Conservation (phyloP, 2,888 invertebrate species). For the Drosophila kuntzei region DNA sequence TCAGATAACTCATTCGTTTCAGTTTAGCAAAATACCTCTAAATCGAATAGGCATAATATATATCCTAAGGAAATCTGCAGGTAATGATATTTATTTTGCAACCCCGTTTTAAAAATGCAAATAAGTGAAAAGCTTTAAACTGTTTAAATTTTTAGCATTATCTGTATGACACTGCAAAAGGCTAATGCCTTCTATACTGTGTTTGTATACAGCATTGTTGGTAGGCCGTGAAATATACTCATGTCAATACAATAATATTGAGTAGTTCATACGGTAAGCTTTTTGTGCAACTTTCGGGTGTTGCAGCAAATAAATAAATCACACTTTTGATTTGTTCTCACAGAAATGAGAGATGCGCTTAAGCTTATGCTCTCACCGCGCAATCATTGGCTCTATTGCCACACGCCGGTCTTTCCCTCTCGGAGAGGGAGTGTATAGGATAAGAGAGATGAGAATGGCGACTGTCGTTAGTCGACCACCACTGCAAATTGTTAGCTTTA, state of each 20-base stretch:
- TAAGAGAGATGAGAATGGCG: conserved; percentile 17
- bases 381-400: conserved; percentile 21
- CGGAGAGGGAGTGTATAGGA: conserved; percentile 8
- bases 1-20: not conserved
- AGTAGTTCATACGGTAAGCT: not conserved
- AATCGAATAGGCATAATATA: not conserved
- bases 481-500: conserved; percentile 62
- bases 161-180: not conserved
- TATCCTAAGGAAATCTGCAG: no score
- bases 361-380: conserved; percentile 33
- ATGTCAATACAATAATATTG: not conserved
- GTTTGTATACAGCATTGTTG: not conserved
- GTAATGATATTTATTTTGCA: no score
- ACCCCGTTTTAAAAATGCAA: not conserved
- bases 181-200: no score
- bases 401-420: conserved; percentile 32
- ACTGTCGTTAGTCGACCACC: conserved; percentile 20
- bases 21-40: not conserved
- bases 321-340: conserved; percentile 4
- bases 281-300: not conserved
- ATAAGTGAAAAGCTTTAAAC: not conserved
- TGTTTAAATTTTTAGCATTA: not conserved
- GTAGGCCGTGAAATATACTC: not conserved
- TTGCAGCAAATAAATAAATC: conserved; percentile 10
- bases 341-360: conserved; percentile 7